These are phyloP conservation scores for Petrocephalus microphthalmus DNA, from an alignment of 2,113 vertebrate species.

Conservation along the genomic window DNA sequence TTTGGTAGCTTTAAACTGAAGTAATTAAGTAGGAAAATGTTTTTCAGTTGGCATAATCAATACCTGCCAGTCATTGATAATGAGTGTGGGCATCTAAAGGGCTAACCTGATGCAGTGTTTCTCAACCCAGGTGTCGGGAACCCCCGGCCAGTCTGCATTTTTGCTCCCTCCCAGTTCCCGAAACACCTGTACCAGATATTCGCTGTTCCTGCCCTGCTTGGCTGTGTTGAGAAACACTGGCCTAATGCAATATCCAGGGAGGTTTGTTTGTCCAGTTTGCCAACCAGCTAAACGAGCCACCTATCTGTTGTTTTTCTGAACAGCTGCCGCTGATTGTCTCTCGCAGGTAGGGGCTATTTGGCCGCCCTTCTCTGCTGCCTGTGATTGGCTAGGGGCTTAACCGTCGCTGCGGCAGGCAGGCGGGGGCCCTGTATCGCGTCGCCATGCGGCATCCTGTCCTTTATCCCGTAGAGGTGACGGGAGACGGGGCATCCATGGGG, in stretches of 20 bases:
- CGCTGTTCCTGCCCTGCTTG: neutral
- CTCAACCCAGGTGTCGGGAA: neutral
- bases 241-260: neutral
- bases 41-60: neutral
- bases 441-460: neutral
- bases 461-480: constrained; percentile 11
- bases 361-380: neutral
- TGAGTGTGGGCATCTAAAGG: neutral
- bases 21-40: neutral
- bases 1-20: neutral
- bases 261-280: neutral
- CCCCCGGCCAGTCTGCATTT: neutral
- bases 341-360: neutral
- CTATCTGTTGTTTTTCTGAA: neutral
- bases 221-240: neutral
- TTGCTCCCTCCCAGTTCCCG: neutral
- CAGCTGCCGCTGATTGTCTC: neutral
- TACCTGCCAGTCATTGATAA: neutral
- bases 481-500: neutral
- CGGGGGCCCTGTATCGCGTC: neutral
- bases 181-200: neutral
- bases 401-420: neutral
- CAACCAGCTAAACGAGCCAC: neutral
- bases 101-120: neutral
- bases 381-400: neutral